Evolutionary conservation across 2,113 vertebrate species (phyloP).

Genomic region (Hypomesus transpacificus): DNA sequence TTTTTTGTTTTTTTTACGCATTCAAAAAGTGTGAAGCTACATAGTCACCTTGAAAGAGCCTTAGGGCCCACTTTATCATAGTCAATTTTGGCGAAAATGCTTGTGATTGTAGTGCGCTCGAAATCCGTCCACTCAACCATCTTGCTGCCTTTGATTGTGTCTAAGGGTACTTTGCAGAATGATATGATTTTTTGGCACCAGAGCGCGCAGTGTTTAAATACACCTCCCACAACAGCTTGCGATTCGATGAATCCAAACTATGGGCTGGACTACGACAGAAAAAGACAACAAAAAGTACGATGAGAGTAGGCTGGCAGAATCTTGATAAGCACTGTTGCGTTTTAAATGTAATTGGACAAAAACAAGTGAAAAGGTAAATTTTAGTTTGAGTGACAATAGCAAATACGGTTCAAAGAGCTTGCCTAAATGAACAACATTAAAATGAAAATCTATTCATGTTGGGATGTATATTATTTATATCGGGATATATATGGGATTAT

Average conservation of each 20-base stretch:
- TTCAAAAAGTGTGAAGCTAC: background rate
- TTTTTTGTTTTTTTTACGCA: background rate
- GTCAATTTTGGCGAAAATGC: constrained; percentile 52
- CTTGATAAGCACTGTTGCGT: no score
- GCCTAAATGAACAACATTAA: no score
- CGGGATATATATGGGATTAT: no score
- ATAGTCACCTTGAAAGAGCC: constrained; percentile 42
- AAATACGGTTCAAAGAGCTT: no score
- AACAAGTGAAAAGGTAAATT: no score
- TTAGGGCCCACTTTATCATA: constrained; percentile 40
- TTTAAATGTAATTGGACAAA: no score
- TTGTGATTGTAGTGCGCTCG: constrained; percentile 52
- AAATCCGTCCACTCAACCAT: constrained; percentile 68
- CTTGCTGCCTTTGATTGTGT: constrained; percentile 21
- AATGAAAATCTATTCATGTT: no score
- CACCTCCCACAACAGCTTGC: background rate
- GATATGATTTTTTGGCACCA: background rate
- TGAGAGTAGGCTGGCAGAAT: no score
- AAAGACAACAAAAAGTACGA: no score
- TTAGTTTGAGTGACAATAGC: no score
- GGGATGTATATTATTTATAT: no score
- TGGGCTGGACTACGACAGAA: background rate
- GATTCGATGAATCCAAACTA: background rate
- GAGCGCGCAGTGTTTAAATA: background rate
- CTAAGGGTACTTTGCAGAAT: background rate